phyloP scores from a whole-genome alignment of 2,888 invertebrate genomes.

The Drosophila paucipuncta region DNA sequence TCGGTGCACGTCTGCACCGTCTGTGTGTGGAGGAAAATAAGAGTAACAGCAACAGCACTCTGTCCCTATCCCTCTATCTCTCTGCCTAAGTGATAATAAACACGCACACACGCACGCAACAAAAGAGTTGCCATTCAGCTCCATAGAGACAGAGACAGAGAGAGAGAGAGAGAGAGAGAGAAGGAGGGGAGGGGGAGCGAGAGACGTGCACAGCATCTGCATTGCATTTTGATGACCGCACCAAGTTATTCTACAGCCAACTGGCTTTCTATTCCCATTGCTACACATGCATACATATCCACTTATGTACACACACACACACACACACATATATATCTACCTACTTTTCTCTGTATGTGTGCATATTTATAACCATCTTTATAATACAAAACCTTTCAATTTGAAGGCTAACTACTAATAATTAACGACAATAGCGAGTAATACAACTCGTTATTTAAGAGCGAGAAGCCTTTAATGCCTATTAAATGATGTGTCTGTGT shows the following conservation, averaged over 20 bases:
- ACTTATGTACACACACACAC: not conserved
- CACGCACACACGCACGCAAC: constrained; percentile 67
- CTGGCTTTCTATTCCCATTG: constrained; percentile 52
- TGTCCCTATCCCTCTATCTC: not conserved
- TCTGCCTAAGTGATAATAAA: constrained; percentile 70
- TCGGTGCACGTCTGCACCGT: constrained; percentile 44
- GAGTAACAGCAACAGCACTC: not conserved
- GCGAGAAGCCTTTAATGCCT: not conserved
- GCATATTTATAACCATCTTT: constrained; percentile 11
- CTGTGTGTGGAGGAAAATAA: not conserved
- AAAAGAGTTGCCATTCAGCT: constrained; percentile 55
- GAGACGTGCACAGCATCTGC: constrained; percentile 56
- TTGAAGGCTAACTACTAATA: constrained; percentile 21
- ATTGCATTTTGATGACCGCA: constrained; percentile 62
- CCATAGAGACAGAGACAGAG: constrained; percentile 8
- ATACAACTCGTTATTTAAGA: not conserved
- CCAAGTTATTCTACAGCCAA: constrained; percentile 58
- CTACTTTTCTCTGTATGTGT: not conserved
- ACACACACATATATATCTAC: not conserved
- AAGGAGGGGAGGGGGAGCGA: not conserved
- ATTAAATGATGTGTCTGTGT: not conserved
- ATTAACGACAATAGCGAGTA: not conserved
- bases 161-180: not conserved
- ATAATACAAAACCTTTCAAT: constrained; percentile 41
- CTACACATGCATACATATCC: not conserved